Evolutionary conservation across 1,140 invertebrate species (phyloP), one percentile per base, ranked within the genome.

Genomic region (Drosophila punjabiensis): DNA sequence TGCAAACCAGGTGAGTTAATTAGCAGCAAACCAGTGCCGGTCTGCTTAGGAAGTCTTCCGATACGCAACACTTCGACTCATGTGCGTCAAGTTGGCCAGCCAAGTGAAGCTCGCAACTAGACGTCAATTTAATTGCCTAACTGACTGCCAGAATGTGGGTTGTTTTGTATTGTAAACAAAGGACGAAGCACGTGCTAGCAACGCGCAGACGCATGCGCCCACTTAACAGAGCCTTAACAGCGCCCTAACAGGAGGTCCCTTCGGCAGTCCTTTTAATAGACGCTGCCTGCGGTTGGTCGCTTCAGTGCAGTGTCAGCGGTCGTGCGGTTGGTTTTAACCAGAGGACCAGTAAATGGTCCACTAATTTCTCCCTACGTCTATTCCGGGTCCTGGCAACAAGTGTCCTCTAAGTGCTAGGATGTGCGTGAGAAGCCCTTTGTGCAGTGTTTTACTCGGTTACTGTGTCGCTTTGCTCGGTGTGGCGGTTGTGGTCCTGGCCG

Each of bases 141-240:
- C 30, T 33, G 37, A 14, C n/a, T 43, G 43, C n/a, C 20, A 47
- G n/a, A n/a, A 60, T 39, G 24, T 30, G 48, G 48, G 28, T 28
- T 67, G 47, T 53, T 52, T 71, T 63, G 60, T 45, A 43, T 50
- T 50, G 79, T 81, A 81, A 86, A 82, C 82, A 85, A 86, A 82
- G 24, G 79, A 48, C 20, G 32, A 20, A 58, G 48, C 82, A 87
- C 83, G 79, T 79, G 82, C 79, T 28, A 9, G n/a, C 11, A 18
- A 11, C n/a, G 43, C 1, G 33, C 43, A 33, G 7, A 63, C 62
- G 83, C 82, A 79, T 71, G 84, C 70, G 83, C 66, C 33, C 50
- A 20, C 9, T 37, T 77, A 85, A 76, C 81, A 81, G 61, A 10
- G 10, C 5, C 1, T 41, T 76, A 73, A 79, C 85, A 89, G 78